These are phyloP conservation scores for Microcebus lehilahytsara DNA, from an alignment of 2,113 vertebrate genomes.

Conservation along the genomic window DNA sequence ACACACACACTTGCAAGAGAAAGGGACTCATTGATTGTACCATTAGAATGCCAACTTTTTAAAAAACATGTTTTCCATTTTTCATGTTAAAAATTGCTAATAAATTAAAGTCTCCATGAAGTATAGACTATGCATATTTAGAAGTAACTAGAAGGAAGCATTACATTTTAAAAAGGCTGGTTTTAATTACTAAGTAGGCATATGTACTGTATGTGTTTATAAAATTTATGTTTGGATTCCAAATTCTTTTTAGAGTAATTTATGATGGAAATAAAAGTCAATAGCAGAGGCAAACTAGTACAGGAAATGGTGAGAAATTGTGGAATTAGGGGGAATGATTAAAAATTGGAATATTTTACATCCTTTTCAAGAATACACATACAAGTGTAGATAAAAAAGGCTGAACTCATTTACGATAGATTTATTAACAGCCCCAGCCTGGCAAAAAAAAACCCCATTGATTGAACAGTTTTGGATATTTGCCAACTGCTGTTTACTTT, in stretches of 20 bases:
- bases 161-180: constrained; percentile 77
- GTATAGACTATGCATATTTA: constrained; percentile 40
- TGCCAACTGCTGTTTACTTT: constrained; percentile 74
- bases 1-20: neutral
- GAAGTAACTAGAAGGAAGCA: constrained; percentile 53
- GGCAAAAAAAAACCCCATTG: constrained; percentile 75
- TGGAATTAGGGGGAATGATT: constrained; percentile 64
- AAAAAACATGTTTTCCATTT: neutral
- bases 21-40: constrained; percentile 18
- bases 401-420: constrained; percentile 73
- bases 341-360: constrained; percentile 68
- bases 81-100: constrained; percentile 26
- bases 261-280: constrained; percentile 81
- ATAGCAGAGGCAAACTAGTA: constrained; percentile 67
- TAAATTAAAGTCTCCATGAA: constrained; percentile 42
- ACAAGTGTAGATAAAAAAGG: constrained; percentile 67
- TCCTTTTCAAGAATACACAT: constrained; percentile 61
- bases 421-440: constrained; percentile 77
- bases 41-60: constrained; percentile 10
- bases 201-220: constrained; percentile 71
- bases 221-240: constrained; percentile 78
- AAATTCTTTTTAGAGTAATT: constrained; percentile 80
- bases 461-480: constrained; percentile 64
- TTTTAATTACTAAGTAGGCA: constrained; percentile 72
- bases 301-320: constrained; percentile 74